Evolutionary conservation across 2,797 vertebrate genomes (phyloP).

Genomic region (Danio choprae): DNA sequence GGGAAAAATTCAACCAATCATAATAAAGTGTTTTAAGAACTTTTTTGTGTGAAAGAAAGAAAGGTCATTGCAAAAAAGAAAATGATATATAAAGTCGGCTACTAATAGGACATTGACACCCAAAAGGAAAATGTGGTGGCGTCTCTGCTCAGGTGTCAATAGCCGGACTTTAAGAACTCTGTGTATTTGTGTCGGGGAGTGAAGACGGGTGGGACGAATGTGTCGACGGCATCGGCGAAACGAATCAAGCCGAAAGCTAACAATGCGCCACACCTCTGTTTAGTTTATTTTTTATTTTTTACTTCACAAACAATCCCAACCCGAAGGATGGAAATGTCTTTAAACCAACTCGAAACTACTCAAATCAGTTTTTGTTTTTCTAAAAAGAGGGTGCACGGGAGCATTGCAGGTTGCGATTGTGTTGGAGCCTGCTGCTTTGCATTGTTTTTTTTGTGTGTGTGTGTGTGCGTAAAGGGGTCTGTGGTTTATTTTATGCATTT

Average conservation of each 20-base stretch:
- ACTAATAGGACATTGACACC: constrained; percentile 43
- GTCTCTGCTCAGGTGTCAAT: constrained; percentile 34
- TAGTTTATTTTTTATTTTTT: neutral
- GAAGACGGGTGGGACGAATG: constrained; percentile 35
- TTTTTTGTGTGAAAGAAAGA: constrained; percentile 54
- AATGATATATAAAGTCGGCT: constrained; percentile 22
- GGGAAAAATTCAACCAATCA: constrained; percentile 58
- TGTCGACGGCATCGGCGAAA: constrained; percentile 31
- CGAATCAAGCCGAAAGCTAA: constrained; percentile 45
- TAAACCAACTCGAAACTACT: constrained; percentile 48
- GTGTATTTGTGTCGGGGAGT: constrained; percentile 27
- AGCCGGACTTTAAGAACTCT: constrained; percentile 39
- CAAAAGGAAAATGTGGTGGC: constrained; percentile 49
- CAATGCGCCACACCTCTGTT: constrained; percentile 44
- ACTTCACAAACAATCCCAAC: constrained; percentile 55
- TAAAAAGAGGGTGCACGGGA: constrained; percentile 51
- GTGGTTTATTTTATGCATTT: constrained; percentile 54
- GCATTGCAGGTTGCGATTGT: constrained; percentile 50
- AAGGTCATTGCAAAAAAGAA: constrained; percentile 60
- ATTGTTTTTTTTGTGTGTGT: constrained; percentile 34
- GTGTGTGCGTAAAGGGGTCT: constrained; percentile 43
- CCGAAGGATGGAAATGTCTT: constrained; percentile 53
- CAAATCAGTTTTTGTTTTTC: constrained; percentile 48
- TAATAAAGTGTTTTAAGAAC: constrained; percentile 65
- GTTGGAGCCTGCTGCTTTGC: constrained; percentile 44